Evolutionary conservation across 2,888 invertebrate species (phyloP), one percentile per base, ranked within the genome.

Genomic region (Parascotia fuliginaria): DNA sequence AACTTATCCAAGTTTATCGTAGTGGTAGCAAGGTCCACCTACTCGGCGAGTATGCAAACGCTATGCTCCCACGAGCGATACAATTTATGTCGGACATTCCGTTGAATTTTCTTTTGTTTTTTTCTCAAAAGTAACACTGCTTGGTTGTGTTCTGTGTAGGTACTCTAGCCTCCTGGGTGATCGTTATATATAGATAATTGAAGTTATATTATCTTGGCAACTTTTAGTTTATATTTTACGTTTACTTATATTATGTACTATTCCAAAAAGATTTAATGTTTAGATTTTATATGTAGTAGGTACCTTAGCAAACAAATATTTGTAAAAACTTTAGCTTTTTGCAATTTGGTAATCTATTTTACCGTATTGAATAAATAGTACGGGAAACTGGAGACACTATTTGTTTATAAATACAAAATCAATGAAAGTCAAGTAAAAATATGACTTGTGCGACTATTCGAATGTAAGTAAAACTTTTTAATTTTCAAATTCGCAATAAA

Each of bases 41-140:
- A 87, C 78, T 79, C 75, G 78, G 83, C 67, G 75, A 71, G 79
- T 86, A 89, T 90, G 89, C 90, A 88, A 89, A 87, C 83, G 82
- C 62, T 77, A 78, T 77, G 78, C 79, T 89, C 89, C 87, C 89
- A 77, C 67, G 89, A 84, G 89, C 77, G 73, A 81, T 70, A 85
- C 86, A 89, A 91, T 90, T 91, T 91, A 91, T 90, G 87, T 87
- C 81, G 73, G 80, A 82, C 85, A 86, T 89, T 89, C 79, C 85
- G 76, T 82, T 75, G 87, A 84, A 87, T 88, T 87, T 87, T 83
- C 83, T 87, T 90, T 89, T 88, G 86, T 89, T 88, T 87, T 86
- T 78, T 58, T 65, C 85, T 81, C 76, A 78, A 83, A 85, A 76
- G 83, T 81, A 81, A 79, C 75, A 65, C 70, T 70, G 57, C 77